A percentile compares a stretch with the other conserved stretches of the same genome.
phyloP scores from a whole-genome alignment of 1,140 invertebrate species.

The Drosophila baimaii region DNA sequence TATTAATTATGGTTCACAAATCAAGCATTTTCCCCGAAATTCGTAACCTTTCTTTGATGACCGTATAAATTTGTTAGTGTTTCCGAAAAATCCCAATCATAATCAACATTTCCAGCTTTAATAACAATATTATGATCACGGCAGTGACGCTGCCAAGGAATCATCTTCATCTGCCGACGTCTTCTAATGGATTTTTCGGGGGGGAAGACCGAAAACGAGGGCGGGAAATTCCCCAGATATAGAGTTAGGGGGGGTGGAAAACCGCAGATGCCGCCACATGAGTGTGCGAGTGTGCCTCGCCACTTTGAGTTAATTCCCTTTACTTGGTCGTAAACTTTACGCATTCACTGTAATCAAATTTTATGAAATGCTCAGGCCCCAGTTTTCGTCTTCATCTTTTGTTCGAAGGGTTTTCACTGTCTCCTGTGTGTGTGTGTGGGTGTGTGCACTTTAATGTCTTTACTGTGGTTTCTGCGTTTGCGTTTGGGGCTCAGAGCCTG shows the following conservation, averaged over 20 bases:
- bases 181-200: conserved; percentile 57
- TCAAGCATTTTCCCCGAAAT: conserved; percentile 1
- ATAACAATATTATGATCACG: conserved; percentile 48
- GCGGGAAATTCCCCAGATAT: conserved; percentile 30
- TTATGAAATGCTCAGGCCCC: conserved; percentile 65
- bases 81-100: conserved; percentile 33
- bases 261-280: conserved; percentile 50
- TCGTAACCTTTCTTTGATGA: neutral
- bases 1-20: neutral
- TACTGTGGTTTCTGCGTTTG: conserved; percentile 43
- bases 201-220: conserved; percentile 1
- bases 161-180: conserved; percentile 38
- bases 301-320: conserved; percentile 73
- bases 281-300: conserved; percentile 29
- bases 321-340: conserved; percentile 76
- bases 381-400: conserved; percentile 19
- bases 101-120: conserved; percentile 50
- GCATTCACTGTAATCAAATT: conserved; percentile 78
- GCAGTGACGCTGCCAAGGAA: conserved; percentile 34
- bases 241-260: conserved; percentile 37
- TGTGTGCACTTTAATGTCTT: conserved; percentile 55
- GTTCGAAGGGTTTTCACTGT: conserved; percentile 24
- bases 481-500: conserved; percentile 29
- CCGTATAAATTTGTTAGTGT: conserved; percentile 15
- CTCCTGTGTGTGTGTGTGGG: conserved; percentile 7